phyloP scores from a whole-genome alignment of 1,140 invertebrate species.

The Drosophila athabasca region DNA sequence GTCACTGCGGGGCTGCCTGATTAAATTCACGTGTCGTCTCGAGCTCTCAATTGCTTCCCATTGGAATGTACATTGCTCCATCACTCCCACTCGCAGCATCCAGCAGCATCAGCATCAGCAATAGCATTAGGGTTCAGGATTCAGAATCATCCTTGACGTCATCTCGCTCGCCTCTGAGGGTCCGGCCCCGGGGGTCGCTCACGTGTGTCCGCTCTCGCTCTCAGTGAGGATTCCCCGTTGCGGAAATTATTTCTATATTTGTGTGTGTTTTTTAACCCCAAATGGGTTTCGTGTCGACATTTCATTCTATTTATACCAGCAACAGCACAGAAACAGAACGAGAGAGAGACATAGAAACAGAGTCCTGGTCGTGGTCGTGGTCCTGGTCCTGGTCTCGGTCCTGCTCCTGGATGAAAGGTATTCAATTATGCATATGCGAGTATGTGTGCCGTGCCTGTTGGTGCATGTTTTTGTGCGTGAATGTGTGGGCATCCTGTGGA shows the following conservation, averaged over 20 bases:
- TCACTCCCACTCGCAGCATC: background rate
- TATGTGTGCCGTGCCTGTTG: conserved; percentile 1
- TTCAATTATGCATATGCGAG: conserved; percentile 65
- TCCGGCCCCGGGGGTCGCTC: conserved; percentile 52
- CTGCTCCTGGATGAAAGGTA: conserved; percentile 31
- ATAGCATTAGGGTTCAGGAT: no score
- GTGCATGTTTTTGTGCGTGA: conserved; percentile 7
- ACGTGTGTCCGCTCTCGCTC: conserved; percentile 58
- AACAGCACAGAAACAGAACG: conserved; percentile 1
- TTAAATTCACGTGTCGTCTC: conserved; percentile 79
- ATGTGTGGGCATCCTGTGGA: conserved; percentile 38
- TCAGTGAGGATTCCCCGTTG: conserved; percentile 28
- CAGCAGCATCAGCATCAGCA: no score
- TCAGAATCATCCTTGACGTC: conserved; percentile 18
- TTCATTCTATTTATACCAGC: conserved; percentile 66
- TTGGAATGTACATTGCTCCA: conserved; percentile 53
- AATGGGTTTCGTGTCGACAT: conserved; percentile 45
- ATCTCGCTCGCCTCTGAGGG: conserved; percentile 2
- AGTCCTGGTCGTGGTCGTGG: background rate
- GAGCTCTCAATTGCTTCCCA: conserved; percentile 61
- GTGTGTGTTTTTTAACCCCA: conserved; percentile 69
- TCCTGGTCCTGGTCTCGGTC: background rate
- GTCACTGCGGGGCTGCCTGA: conserved; percentile 66
- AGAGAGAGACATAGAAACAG: background rate
- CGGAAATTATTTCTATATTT: conserved; percentile 76